Conservation (phyloP, 2,113 vertebrate genomes). For the Gambusia holbrooki region DNA sequence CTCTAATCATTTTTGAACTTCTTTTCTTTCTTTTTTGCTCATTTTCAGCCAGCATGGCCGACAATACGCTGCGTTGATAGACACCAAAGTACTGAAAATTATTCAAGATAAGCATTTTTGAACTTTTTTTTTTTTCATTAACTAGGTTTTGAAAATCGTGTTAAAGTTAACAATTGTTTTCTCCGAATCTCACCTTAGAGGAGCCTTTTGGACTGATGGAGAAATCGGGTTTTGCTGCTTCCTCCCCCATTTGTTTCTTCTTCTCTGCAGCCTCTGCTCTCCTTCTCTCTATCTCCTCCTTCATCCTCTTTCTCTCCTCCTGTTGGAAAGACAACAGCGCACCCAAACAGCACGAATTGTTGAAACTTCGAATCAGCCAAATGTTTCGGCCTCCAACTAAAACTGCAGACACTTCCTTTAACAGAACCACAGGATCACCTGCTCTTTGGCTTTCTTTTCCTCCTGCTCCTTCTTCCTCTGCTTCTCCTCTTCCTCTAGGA, state of each 20-base stretch:
- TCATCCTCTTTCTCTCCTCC: slow-evolving; percentile 96
- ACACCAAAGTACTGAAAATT: not conserved
- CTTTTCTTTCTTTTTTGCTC: not conserved
- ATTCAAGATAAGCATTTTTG: too few species aligned
- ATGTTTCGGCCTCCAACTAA: not conserved
- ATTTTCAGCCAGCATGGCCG: not conserved
- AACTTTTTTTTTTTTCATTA: too few species aligned
- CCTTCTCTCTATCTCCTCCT: slow-evolving; percentile 94
- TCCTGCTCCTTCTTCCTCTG: slow-evolving; percentile 88
- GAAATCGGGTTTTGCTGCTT: slow-evolving; percentile 83
- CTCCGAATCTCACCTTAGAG: slow-evolving; percentile 84
- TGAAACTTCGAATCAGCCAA: too few species aligned
- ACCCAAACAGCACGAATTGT: too few species aligned
- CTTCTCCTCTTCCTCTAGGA: slow-evolving; percentile 92
- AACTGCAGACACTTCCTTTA: not conserved
- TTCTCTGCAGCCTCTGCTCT: slow-evolving; percentile 96
- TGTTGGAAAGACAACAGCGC: slow-evolving; percentile 52
- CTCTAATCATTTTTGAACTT: too few species aligned
- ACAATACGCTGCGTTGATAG: not conserved
- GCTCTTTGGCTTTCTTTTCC: slow-evolving; percentile 88
- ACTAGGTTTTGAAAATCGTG: not conserved
- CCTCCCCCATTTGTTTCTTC: slow-evolving; percentile 89
- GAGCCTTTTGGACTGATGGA: slow-evolving; percentile 91
- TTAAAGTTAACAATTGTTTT: not conserved
- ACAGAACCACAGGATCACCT: slow-evolving; percentile 69